Evolutionary conservation across 1,140 invertebrate species (phyloP), one percentile per base, ranked within the genome.

Genomic region (Musca domestica): DNA sequence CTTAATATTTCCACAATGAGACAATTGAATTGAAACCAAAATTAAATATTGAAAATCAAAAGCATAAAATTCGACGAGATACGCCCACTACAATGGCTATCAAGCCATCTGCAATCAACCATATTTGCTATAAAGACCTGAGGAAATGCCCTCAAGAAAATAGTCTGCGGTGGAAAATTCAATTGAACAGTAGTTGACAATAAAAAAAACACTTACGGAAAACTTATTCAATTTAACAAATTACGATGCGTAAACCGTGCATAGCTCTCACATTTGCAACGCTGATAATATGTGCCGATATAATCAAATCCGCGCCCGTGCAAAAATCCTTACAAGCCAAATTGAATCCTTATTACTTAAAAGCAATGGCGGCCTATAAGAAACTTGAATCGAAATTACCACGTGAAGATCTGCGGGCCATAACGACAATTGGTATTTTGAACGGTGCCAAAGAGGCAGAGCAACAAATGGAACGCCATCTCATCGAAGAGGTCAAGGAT

Each of bases 391-490:
- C 68, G 12, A 70, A 72, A 14, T 30, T 80, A 17, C 70, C 74
- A 7, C 64, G 65, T 6, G 56, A 78, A 49, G 78, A 81, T 23
- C 65, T 81, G 2, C 52, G 71, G 3, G 74, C 74, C 0, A 20
- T 81, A 15, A 77, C 73, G 1, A 73, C 71, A 0, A 70, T 81
- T 4, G 79, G 76, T 2, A 30, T 81, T 2, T 67, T 81, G 1
- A 79, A 80, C 23, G 79, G 79, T 0, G 77, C 76, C 0, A 70
- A 71, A 0, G 67, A 76, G 48, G 74, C 75, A 0, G 76, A 81
- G 67, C 54, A 76, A 48, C 69, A 71, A 10, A 79, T 81, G 76
- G 74, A 78, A 19, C 64, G 77, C 64, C 64, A 81, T 23, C 51
- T 81, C 54, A 73, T 75, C 49, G 65, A 47, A 2, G 67, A 67